These are phyloP conservation scores for Choristoneura fumiferana DNA, from an alignment of 1,140 invertebrate genomes.

Conservation along the genomic window DNA sequence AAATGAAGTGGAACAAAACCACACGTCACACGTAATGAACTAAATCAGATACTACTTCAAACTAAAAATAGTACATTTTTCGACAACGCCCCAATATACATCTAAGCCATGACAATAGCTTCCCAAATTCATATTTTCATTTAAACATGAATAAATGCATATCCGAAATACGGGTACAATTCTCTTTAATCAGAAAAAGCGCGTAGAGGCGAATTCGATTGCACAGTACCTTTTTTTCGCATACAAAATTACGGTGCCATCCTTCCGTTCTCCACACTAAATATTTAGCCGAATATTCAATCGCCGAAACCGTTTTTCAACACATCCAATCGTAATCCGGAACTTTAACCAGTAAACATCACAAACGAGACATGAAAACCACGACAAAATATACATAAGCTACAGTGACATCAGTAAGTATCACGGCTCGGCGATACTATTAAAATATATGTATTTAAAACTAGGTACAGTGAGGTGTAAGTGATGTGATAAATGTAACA, in stretches of 20 bases:
- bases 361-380: background rate
- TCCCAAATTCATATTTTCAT: slow-evolving; percentile 40
- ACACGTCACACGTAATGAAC: too few relatives aligned
- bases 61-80: background rate
- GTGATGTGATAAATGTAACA: too few relatives aligned
- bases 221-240: too few relatives aligned
- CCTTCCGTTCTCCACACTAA: background rate
- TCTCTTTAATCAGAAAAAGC: background rate
- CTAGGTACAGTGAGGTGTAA: too few relatives aligned
- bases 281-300: background rate
- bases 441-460: too few relatives aligned
- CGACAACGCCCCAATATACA: slow-evolving; percentile 5
- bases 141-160: slow-evolving; percentile 61
- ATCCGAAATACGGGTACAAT: slow-evolving; percentile 47
- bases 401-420: too few relatives aligned
- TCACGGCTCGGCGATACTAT: too few relatives aligned
- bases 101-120: slow-evolving; percentile 12
- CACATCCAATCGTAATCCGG: slow-evolving; percentile 2
- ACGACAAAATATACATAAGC: too few relatives aligned
- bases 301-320: slow-evolving; percentile 6
- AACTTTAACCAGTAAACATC: background rate
- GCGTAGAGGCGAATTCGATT: background rate
- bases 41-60: too few relatives aligned
- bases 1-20: too few relatives aligned
- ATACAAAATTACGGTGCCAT: slow-evolving; percentile 35